Percentiles rank a stretch among this genome's conserved stretches.
Conservation (phyloP, 2,888 invertebrate species). For the Agonopterix arenella region DNA sequence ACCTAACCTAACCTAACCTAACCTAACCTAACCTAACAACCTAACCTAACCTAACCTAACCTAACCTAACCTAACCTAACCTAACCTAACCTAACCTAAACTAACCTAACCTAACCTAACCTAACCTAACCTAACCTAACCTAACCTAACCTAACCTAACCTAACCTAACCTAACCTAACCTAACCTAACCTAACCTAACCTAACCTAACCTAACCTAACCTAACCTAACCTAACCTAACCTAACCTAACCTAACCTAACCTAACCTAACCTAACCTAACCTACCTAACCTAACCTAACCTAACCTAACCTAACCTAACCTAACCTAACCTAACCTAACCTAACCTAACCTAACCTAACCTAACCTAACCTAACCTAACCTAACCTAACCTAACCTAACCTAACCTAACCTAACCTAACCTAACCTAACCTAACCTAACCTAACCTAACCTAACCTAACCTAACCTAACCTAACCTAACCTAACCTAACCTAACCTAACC, state of each 20-base stretch:
- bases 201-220: slow-evolving; percentile 20
- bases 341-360: slow-evolving; percentile 18
- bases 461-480: slow-evolving; percentile 20
- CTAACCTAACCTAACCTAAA: slow-evolving; percentile 17
- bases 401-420: slow-evolving; percentile 20
- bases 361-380: slow-evolving; percentile 20
- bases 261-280: slow-evolving; percentile 16
- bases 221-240: slow-evolving; percentile 13
- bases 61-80: slow-evolving; percentile 19
- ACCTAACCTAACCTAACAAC: slow-evolving; percentile 17
- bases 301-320: slow-evolving; percentile 20
- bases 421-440: slow-evolving; percentile 18
- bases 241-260: slow-evolving; percentile 20
- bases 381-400: slow-evolving; percentile 14
- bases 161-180: slow-evolving; percentile 15
- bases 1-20: slow-evolving; percentile 20
- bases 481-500: slow-evolving; percentile 14
- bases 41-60: slow-evolving; percentile 19
- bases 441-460: slow-evolving; percentile 18
- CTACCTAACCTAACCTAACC: slow-evolving; percentile 13
- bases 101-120: slow-evolving; percentile 20
- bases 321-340: slow-evolving; percentile 17
- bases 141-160: slow-evolving; percentile 20
- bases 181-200: slow-evolving; percentile 17
- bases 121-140: slow-evolving; percentile 15